Percentiles rank a stretch among this genome's conserved stretches.
Conservation (phyloP, 2,797 vertebrate species). For the Steatocranus sp. region DNA sequence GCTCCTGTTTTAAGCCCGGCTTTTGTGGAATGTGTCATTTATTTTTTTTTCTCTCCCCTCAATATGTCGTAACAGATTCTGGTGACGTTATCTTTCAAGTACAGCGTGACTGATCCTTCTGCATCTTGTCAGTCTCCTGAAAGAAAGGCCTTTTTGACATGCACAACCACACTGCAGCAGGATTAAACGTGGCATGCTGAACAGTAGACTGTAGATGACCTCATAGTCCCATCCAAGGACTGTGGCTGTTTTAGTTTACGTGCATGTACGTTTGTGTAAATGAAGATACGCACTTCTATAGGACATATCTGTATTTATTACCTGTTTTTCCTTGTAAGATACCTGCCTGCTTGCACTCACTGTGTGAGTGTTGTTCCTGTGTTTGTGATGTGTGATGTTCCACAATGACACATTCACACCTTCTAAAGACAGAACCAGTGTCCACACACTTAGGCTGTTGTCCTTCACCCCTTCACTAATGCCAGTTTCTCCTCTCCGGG, state of each 20-base stretch:
- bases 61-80: conserved; percentile 61
- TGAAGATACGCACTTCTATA: neutral
- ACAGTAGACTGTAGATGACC: conserved; percentile 36
- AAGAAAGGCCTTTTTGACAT: conserved; percentile 52
- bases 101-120: conserved; percentile 67
- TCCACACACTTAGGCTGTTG: conserved; percentile 38
- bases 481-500: neutral
- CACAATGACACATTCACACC: conserved; percentile 50
- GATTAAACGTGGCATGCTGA: conserved; percentile 43
- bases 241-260: neutral
- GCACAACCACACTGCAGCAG: conserved; percentile 38
- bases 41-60: neutral
- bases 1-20: conserved; percentile 34
- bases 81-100: conserved; percentile 62
- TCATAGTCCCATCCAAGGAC: conserved; percentile 17
- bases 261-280: neutral
- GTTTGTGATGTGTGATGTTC: conserved; percentile 2
- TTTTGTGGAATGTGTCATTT: conserved; percentile 44
- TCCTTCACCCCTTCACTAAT: neutral
- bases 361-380: neutral
- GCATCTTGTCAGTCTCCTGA: conserved; percentile 56
- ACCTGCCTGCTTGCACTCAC: neutral
- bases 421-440: conserved; percentile 31
- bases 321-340: neutral
- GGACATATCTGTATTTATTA: neutral